Evolutionary conservation across 2,797 vertebrate genomes (phyloP), one percentile per base, ranked within the genome.

Genomic region (Chaunax sp.): DNA sequence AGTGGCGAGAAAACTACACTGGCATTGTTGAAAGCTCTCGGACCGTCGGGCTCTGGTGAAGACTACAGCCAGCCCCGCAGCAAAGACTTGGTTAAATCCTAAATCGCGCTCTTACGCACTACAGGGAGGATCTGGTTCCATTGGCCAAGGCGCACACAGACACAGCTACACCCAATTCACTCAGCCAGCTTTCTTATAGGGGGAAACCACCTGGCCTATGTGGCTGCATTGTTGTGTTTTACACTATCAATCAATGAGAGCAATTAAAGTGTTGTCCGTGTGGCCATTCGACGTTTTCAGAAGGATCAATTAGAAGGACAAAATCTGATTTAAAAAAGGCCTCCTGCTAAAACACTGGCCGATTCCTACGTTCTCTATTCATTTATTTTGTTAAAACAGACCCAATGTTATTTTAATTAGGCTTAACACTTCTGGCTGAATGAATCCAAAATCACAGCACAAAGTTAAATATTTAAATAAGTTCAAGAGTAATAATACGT

Each of bases 31-130:
- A 90, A 90, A 90, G 92, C 87, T 89, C 84, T 90, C 83, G 33
- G 89, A 90, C 91, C 92, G 92, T 91, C 91, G 93, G 84, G 78
- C 90, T 94, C 94, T 94, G 93, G 84, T 93, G 94, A 95, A 93
- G 94, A 96, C 96, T 96, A 95, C 94, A 95, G 93, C 93, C 94
- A 94, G 94, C 93, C 94, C 92, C 92, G 90, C 95, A 96, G 97
- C 95, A 95, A 93, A 94, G 95, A 96, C 96, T 96, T 97, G 97
- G 96, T 97, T 98, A 98, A 98, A 97, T 97, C 96, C 96, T 94
- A 95, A 97, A 96, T 94, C 95, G 95, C 95, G 93, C 97, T 97
- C 95, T 98, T 98, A 98, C 98, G 97, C 97, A 97, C 96, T 96
- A 96, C 95, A 95, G 96, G 98, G 96, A 97, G 97, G 98, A 97